phyloP scores from a whole-genome alignment of 2,888 invertebrate species.

The Salpingus planirostris region DNA sequence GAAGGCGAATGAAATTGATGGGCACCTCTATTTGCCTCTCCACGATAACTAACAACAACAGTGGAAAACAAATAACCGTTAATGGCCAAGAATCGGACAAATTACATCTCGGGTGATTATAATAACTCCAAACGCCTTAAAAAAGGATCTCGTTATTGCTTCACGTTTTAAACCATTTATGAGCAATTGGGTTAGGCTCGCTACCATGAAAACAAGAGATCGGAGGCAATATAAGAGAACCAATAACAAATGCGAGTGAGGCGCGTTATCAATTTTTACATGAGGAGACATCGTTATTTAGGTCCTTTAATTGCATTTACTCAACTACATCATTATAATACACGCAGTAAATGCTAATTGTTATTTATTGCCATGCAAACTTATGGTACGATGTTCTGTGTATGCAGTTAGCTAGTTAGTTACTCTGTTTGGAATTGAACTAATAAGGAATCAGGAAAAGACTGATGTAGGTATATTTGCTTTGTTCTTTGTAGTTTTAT shows the following conservation, averaged over 20 bases:
- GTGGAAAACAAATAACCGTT: too few species aligned
- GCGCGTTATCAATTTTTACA: conserved; percentile 9
- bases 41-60: too few species aligned
- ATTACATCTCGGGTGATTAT: conserved; percentile 8
- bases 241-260: conserved; percentile 1
- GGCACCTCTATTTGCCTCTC: too few species aligned
- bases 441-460: too few species aligned
- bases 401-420: too few species aligned
- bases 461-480: too few species aligned
- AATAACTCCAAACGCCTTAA: conserved; percentile 14
- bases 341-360: background rate
- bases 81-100: too few species aligned
- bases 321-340: too few species aligned
- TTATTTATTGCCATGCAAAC: background rate
- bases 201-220: conserved; percentile 15
- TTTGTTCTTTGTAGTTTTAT: too few species aligned
- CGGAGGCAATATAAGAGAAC: conserved; percentile 6
- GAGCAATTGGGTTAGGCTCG: conserved; percentile 23
- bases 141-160: conserved; percentile 18
- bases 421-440: too few species aligned
- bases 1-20: too few species aligned
- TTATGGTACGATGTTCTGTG: too few species aligned
- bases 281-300: conserved; percentile 7
- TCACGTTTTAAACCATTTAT: conserved; percentile 18
- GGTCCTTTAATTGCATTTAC: conserved; percentile 9